phyloP scores from a whole-genome alignment of 2,113 vertebrate species.

The Loxodonta africana region DNA sequence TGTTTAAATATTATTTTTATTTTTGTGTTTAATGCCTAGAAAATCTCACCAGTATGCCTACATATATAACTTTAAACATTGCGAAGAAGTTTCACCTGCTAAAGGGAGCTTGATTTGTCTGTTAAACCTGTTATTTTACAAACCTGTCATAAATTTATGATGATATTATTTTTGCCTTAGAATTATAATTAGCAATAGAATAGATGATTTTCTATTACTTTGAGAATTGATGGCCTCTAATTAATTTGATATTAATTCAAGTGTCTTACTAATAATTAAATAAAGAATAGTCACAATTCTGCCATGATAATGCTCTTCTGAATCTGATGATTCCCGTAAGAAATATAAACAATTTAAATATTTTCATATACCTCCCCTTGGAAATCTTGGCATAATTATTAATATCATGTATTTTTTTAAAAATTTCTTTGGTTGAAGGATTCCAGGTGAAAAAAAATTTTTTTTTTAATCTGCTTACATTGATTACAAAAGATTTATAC shows the following conservation, averaged over 20 bases:
- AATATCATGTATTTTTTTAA: not conserved
- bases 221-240: not conserved
- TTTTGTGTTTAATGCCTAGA: not conserved
- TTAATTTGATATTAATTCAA: slow-evolving; percentile 13
- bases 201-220: not conserved
- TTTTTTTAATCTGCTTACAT: not conserved
- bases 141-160: not conserved
- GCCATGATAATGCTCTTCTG: not conserved
- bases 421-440: not conserved
- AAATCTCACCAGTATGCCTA: not conserved
- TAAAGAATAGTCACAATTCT: not conserved
- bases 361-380: not conserved
- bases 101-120: not conserved
- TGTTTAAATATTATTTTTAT: slow-evolving; percentile 27
- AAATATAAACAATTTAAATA: not conserved
- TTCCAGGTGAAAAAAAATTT: too few relatives aligned
- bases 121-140: not conserved
- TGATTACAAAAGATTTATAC: not conserved
- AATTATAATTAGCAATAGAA: not conserved
- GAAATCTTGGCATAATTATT: not conserved
- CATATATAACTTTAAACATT: not conserved
- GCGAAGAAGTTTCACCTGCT: not conserved
- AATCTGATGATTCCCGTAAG: not conserved
- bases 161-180: not conserved
- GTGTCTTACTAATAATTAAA: not conserved